Percentiles rank a stretch among this genome's conserved stretches.
Conservation (phyloP, 2,888 invertebrate species). For the Erebia palarica region DNA sequence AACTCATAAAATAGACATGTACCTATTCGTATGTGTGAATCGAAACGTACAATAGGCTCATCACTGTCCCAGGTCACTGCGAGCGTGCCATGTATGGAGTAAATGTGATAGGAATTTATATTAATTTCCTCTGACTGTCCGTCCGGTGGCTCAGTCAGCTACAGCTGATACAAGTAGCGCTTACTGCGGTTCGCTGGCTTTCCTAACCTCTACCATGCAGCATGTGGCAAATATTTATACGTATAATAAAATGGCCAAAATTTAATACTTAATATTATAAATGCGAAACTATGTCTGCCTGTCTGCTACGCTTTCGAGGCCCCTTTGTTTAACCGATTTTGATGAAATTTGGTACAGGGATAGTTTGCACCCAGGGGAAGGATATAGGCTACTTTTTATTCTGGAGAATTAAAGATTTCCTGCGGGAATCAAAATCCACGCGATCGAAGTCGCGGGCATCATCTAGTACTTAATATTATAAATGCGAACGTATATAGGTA, state of each 20-base stretch:
- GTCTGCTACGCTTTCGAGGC: background rate
- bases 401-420: too few species aligned
- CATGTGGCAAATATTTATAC: slow-evolving; percentile 1
- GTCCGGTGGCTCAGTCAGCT: slow-evolving; percentile 64
- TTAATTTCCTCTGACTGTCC: slow-evolving; percentile 75
- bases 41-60: slow-evolving; percentile 73
- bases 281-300: too few species aligned
- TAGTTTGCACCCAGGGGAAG: too few species aligned
- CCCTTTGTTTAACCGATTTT: too few species aligned
- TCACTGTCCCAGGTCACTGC: slow-evolving; percentile 63
- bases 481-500: too few species aligned
- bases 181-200: slow-evolving; percentile 68
- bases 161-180: slow-evolving; percentile 59
- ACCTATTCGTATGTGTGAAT: slow-evolving; percentile 51
- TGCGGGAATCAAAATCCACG: too few species aligned
- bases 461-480: too few species aligned
- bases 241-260: too few species aligned
- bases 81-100: slow-evolving; percentile 61
- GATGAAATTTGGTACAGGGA: too few species aligned
- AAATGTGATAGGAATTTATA: slow-evolving; percentile 78
- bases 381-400: too few species aligned
- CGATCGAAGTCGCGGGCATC: too few species aligned
- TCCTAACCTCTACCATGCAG: slow-evolving; percentile 47
- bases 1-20: slow-evolving; percentile 61
- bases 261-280: background rate